Evolutionary conservation across 2,888 invertebrate genomes (phyloP), one percentile per base, ranked within the genome.

Genomic region (Euspilapteryx auroguttella): DNA sequence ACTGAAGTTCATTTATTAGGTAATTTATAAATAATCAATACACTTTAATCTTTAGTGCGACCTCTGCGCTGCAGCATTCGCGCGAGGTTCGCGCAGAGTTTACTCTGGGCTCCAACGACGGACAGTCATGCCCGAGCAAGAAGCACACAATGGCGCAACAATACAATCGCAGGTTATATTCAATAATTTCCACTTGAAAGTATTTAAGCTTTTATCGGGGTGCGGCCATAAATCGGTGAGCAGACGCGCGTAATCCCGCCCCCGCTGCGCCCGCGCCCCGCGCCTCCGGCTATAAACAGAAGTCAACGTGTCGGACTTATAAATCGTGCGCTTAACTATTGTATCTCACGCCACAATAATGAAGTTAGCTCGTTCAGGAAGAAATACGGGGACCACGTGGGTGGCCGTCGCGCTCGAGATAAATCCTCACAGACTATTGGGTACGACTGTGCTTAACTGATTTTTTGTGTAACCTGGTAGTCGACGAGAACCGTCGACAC

Each of bases 261-360:
- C 57, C 50, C 53, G 47, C 48, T 55, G 55, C 57, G 57, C 66
- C 61, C 53, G 57, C 53, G 56, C 64, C 69, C 68, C 17, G 17
- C 17, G 5, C 66, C 61, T 53, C 57, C 53, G 56, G 66, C 69
- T 68, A 73, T 71, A 73, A 75, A 73, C 75, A 75, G 75, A 69
- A 73, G 75, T 73, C 73, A 71, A 68, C 75, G 71, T 75, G 73
- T 73, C 63, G 59, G 64, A 64, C 69, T 66, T 69, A 75, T 75
- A 75, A 73, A 75, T 75, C 71, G 66, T 71, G 62, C 51, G 69
- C 75, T 73, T 73, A 73, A 71, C 73, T 71, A 73, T 73, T 73
- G 75, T 75, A 73, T 71, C 71, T 69, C 64, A 59, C 55, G 63
- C 69, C 71, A 75, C 71, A 73, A 73, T 75, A 73, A 75, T 75